phyloP scores from a whole-genome alignment of 2,113 vertebrate species.

The Psilopogon haemacephalus region DNA sequence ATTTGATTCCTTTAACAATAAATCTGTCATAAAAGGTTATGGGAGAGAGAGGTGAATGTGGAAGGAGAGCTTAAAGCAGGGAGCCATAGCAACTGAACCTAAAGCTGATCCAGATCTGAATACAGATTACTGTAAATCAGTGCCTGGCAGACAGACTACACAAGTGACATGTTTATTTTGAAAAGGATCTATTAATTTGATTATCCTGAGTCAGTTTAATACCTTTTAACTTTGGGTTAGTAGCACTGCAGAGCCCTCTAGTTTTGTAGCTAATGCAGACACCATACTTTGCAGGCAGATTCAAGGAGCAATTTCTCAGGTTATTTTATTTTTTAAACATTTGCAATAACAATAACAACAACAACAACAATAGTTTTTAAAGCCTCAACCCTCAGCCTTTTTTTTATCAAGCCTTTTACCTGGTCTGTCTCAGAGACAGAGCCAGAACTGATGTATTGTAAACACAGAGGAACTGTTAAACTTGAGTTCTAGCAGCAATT shows the following conservation, averaged over 20 bases:
- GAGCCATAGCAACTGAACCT: slow-evolving; percentile 53
- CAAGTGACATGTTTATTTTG: not conserved
- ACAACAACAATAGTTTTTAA: not conserved
- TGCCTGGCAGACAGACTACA: not conserved
- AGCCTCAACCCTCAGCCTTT: rapidly evolving
- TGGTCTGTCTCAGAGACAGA: not conserved
- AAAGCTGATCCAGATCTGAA: slow-evolving; percentile 29
- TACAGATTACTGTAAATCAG: slow-evolving; percentile 26
- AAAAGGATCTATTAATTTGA: not conserved
- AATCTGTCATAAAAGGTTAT: slow-evolving; percentile 5
- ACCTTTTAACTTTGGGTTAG: not conserved
- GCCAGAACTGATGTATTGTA: not conserved
- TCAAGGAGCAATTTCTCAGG: not conserved
- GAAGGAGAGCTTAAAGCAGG: slow-evolving; percentile 41
- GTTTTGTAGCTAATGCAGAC: not conserved
- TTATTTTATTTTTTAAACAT: not conserved
- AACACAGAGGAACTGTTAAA: not conserved
- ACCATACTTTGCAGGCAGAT: not conserved
- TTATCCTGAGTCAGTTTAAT: not conserved
- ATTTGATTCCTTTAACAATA: slow-evolving; percentile 25
- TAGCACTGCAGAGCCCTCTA: not conserved
- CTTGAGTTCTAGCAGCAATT: not conserved
- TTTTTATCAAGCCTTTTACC: not conserved
- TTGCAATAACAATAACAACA: not conserved
- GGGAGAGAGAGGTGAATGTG: not conserved